Evolutionary conservation across 2,888 invertebrate genomes (phyloP).

Genomic region (Liodrosophila aerea): DNA sequence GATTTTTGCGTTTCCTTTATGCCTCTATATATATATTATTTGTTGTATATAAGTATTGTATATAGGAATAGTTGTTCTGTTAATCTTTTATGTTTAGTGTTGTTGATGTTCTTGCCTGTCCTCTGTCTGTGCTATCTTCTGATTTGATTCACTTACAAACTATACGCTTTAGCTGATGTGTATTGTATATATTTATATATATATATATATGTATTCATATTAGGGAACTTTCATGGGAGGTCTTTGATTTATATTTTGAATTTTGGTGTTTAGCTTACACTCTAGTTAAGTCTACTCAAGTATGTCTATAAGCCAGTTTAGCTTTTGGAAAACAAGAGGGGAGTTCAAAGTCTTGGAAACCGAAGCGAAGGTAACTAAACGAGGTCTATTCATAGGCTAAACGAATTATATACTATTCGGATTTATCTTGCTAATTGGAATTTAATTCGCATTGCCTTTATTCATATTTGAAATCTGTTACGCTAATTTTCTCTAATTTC

Average conservation of each 20-base stretch:
- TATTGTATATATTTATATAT: no score
- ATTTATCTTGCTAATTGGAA: slow-evolving; percentile 48
- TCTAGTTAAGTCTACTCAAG: slow-evolving; percentile 34
- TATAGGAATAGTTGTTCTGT: slow-evolving; percentile 79
- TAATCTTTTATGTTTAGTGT: slow-evolving; percentile 57
- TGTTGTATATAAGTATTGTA: slow-evolving; percentile 76
- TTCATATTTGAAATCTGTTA: slow-evolving; percentile 40
- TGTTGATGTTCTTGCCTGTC: slow-evolving; percentile 20
- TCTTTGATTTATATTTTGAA: slow-evolving; percentile 66
- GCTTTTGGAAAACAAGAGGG: slow-evolving; percentile 30
- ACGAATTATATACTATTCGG: slow-evolving; percentile 12
- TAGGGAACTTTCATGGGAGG: slow-evolving; percentile 75
- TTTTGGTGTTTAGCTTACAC: slow-evolving; percentile 51
- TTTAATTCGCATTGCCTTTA: slow-evolving; percentile 55
- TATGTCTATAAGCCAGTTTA: slow-evolving; percentile 28
- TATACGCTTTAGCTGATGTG: slow-evolving; percentile 57
- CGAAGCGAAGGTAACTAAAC: slow-evolving; percentile 41
- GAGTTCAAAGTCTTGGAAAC: slow-evolving; percentile 46
- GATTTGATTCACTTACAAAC: slow-evolving; percentile 54
- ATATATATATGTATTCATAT: slow-evolving; percentile 47
- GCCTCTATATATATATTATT: slow-evolving; percentile 36
- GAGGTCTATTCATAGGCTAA: no score
- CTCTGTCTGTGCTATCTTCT: slow-evolving; percentile 11
- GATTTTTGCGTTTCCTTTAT: slow-evolving; percentile 46
- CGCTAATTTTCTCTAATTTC: slow-evolving; percentile 64